Evolutionary conservation across 2,113 vertebrate species (phyloP).

Genomic region (Tragulus kanchil): DNA sequence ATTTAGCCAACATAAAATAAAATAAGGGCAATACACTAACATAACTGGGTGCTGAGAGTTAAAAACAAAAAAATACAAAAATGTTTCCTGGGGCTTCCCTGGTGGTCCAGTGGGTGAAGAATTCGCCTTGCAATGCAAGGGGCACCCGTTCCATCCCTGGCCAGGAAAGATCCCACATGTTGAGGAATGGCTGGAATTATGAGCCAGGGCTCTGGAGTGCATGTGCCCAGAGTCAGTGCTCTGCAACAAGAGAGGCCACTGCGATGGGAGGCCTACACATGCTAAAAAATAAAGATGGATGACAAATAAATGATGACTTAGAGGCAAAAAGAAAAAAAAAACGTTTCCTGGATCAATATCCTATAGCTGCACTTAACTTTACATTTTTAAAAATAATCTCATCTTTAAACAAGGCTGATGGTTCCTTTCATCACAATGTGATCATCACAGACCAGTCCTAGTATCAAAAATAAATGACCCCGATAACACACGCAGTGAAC

Average conservation of each 20-base stretch:
- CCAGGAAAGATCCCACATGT: too few species aligned
- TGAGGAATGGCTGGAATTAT: too few species aligned
- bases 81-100: not conserved
- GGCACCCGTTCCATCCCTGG: too few species aligned
- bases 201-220: too few species aligned
- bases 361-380: not conserved
- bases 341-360: not conserved
- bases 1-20: conserved; percentile 22
- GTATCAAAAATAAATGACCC: not conserved
- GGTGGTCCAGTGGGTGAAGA: too few species aligned
- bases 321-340: not conserved
- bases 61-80: conserved; percentile 17
- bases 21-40: not conserved
- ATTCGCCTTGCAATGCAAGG: too few species aligned
- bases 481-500: too few species aligned
- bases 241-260: too few species aligned
- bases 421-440: conserved; percentile 24
- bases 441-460: not conserved
- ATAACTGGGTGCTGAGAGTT: not conserved
- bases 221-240: too few species aligned
- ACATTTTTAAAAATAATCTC: not conserved
- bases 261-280: too few species aligned
- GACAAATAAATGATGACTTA: not conserved
- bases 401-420: not conserved
- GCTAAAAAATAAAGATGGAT: too few species aligned